Evolutionary conservation across 2,113 vertebrate species (phyloP), one percentile per base, ranked within the genome.

Genomic region (Perca schrenkii): DNA sequence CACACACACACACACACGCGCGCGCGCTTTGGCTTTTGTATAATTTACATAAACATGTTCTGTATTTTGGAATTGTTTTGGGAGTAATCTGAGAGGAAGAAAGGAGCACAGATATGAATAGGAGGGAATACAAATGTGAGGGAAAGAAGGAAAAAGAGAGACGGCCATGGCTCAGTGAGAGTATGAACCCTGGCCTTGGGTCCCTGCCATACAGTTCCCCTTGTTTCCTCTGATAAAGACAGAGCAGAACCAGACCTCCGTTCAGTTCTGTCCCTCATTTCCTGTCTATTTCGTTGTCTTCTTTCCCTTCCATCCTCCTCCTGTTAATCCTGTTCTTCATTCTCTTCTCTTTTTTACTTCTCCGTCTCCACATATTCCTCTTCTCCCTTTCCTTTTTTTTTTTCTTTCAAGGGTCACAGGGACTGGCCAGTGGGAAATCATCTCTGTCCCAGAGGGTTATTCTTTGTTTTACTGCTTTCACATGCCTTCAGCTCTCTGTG

Each of bases 11-110:
- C 34, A 34, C 43, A 40, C 7, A 46, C 8, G 46, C 46, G 79
- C 6, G 73, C 15, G 46, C 4, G 36, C 43, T 56, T 63, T 68
- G 43, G 52, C 19, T 71, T 77, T 81, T 76, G 68, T 68, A 56
- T 73, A 62, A 77, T 90, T 92, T 77, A 65, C 72, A 82, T 82
- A 76, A 84, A 87, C 83, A 87, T 74, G 79, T 75, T 90, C 74
- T 71, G 76, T 63, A 78, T 83, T 86, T 85, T 67, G 74, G 72
- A 85, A 56, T 54, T 36, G 58, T 70, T 84, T 77, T 70, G 49
- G 0, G 3, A 73, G 79, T 52, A 75, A 82, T 81, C 62, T 58
- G 75, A 77, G 83, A 74, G 66, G 52, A 70, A 74, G 61, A 80
- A 56, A 66, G 21, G 61, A 72, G 61, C 47, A 79, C 49, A 25